Conservation (phyloP, 1,140 invertebrate species). For the Diorhabda carinulata region DNA sequence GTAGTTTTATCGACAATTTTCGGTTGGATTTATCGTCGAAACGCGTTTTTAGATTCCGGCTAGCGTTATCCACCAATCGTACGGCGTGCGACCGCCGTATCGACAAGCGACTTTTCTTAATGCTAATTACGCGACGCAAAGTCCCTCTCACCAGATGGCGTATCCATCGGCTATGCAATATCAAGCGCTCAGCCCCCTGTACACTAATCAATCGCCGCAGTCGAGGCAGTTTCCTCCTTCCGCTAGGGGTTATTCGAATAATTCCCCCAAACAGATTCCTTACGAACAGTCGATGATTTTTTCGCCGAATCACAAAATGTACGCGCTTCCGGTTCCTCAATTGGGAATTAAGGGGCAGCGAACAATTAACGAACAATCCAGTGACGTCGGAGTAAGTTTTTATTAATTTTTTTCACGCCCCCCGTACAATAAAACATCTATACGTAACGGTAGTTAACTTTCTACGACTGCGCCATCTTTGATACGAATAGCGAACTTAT, state of each 20-base stretch:
- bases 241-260: constrained; percentile 33
- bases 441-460: no score
- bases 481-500: no score
- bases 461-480: no score
- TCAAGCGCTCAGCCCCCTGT: constrained; percentile 35
- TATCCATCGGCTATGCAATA: constrained; percentile 37
- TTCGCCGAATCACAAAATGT: constrained; percentile 29
- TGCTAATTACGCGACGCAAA: constrained; percentile 28
- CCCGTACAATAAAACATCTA: no score
- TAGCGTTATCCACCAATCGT: constrained; percentile 40
- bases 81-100: constrained; percentile 35
- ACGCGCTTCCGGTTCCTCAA: constrained; percentile 13
- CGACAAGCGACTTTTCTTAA: constrained; percentile 29
- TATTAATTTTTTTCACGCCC: no score
- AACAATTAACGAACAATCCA: neutral
- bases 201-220: constrained; percentile 22
- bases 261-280: constrained; percentile 36
- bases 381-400: neutral
- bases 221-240: constrained; percentile 26
- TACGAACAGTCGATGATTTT: constrained; percentile 30
- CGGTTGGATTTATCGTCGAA: neutral
- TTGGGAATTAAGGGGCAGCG: neutral
- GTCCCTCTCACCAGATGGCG: constrained; percentile 25
- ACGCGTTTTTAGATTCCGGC: constrained; percentile 32
- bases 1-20: neutral